A percentile compares a stretch with the other conserved stretches of the same genome.
phyloP scores from a whole-genome alignment of 2,113 vertebrate species.

The Chauna torquata region DNA sequence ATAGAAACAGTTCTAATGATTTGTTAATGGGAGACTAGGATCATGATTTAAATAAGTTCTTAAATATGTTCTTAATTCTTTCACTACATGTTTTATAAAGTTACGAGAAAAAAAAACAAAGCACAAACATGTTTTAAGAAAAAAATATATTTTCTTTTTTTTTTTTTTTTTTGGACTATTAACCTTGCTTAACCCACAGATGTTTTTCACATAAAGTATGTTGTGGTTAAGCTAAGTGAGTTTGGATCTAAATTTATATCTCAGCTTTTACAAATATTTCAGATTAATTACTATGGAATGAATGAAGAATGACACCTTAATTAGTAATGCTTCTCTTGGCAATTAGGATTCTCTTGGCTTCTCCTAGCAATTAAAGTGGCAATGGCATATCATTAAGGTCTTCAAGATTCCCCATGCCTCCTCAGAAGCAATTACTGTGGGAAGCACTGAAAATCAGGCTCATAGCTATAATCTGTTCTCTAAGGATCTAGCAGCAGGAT shows the following conservation, averaged over 20 bases:
- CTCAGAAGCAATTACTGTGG: conserved; percentile 75
- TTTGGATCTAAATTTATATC: conserved; percentile 74
- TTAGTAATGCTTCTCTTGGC: conserved; percentile 75
- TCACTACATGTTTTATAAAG: conserved; percentile 25
- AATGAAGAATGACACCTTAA: conserved; percentile 80
- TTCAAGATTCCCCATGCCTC: conserved; percentile 70
- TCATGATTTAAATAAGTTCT: not conserved
- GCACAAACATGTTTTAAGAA: not conserved
- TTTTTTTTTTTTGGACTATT: not conserved
- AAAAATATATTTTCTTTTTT: conserved; percentile 6
- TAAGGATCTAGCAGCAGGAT: conserved; percentile 64
- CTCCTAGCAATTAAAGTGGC: conserved; percentile 78
- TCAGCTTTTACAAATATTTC: conserved; percentile 74
- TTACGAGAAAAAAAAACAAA: conserved; percentile 20
- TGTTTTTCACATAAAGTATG: conserved; percentile 52
- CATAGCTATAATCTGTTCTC: conserved; percentile 65
- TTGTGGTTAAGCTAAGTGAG: conserved; percentile 60
- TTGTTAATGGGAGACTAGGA: not conserved
- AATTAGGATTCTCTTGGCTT: conserved; percentile 79
- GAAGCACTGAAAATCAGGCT: conserved; percentile 74
- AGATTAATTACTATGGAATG: conserved; percentile 76
- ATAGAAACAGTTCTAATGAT: not conserved
- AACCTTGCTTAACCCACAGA: conserved; percentile 44
- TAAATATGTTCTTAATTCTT: not conserved
- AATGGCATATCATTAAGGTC: conserved; percentile 76